Evolutionary conservation across 2,888 invertebrate genomes (phyloP).

Genomic region (Ochropleura leucogaster): DNA sequence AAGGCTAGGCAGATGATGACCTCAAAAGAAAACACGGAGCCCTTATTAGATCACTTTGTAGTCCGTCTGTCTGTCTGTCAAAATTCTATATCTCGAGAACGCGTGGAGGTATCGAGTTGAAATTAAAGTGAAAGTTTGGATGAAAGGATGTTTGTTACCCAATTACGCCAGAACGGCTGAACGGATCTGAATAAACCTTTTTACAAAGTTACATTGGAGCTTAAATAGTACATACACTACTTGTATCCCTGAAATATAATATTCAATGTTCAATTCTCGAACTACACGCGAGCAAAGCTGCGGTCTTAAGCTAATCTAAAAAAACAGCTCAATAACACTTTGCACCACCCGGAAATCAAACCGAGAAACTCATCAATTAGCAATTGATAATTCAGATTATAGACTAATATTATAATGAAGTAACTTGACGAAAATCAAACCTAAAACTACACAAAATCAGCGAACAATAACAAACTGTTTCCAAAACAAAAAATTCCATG

Average conservation of each 20-base stretch:
- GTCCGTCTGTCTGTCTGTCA: no score
- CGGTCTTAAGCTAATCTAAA: not conserved
- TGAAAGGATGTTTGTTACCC: not conserved
- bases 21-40: no score
- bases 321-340: not conserved
- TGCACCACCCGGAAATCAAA: not conserved
- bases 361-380: not conserved
- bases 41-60: no score
- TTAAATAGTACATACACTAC: no score
- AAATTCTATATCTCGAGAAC: no score
- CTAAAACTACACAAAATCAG: not conserved
- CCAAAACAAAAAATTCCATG: conserved; percentile 25
- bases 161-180: not conserved
- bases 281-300: not conserved
- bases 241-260: not conserved
- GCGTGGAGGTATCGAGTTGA: no score
- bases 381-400: not conserved
- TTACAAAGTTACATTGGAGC: not conserved
- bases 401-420: not conserved
- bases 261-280: not conserved
- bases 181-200: not conserved
- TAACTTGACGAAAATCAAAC: not conserved
- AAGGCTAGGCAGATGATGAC: no score
- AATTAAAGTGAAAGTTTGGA: not conserved
- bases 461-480: not conserved